phyloP scores from a whole-genome alignment of 2,113 vertebrate genomes.

The Oryctolagus cuniculus region mOryCun1.1 NC_091440.1:58282501-58283000 shows the following conservation, averaged over 20 bases:
- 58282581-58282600: background rate
- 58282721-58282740: background rate
- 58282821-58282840: background rate
- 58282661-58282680: background rate
- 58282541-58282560: background rate
- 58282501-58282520: background rate
- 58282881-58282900: background rate
- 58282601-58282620: background rate
- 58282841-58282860: background rate
- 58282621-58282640: background rate
- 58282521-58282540: background rate
- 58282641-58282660: background rate
- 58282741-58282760: background rate
- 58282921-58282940: background rate
- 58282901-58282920: background rate
- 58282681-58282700: background rate
- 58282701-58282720: background rate
- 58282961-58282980: background rate
- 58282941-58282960: background rate
- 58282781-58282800: background rate
- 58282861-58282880: background rate
- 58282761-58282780: background rate
- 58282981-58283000: no score
- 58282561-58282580: background rate
- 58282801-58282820: background rate